Conservation (phyloP, 2,113 vertebrate species). For the Turdus rufiventris region DNA sequence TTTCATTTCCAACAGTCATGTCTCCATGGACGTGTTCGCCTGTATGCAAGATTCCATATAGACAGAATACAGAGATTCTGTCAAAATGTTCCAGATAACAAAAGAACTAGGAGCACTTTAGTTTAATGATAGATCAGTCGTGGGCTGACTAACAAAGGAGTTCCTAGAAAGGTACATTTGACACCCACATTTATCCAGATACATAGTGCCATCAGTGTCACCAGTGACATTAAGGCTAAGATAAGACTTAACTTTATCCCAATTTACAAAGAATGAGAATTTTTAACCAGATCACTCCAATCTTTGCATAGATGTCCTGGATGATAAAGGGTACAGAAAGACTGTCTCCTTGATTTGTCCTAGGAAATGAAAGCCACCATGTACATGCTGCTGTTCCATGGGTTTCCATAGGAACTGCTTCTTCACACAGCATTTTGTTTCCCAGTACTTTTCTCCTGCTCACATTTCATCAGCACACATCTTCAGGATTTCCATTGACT, state of each 20-base stretch:
- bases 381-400: not conserved
- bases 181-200: conserved; percentile 18
- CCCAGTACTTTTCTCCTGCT: not conserved
- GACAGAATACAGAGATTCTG: not conserved
- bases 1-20: not conserved
- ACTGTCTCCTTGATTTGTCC: not conserved
- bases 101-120: conserved; percentile 5
- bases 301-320: not conserved
- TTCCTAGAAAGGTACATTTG: conserved; percentile 10
- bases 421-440: conserved; percentile 2
- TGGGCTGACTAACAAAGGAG: conserved; percentile 65
- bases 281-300: not conserved
- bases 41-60: not conserved
- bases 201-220: not conserved
- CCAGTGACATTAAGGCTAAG: not conserved
- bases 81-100: not conserved
- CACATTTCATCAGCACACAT: not conserved
- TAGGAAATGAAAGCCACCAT: not conserved
- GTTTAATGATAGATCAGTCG: conserved; percentile 46
- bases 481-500: not conserved
- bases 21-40: not conserved
- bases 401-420: conserved; percentile 35
- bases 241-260: conserved; percentile 12
- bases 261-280: not conserved
- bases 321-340: not conserved